Evolutionary conservation across 2,888 invertebrate genomes (phyloP), one percentile per base, ranked within the genome.

Genomic region (Drosophila meridiana): DNA sequence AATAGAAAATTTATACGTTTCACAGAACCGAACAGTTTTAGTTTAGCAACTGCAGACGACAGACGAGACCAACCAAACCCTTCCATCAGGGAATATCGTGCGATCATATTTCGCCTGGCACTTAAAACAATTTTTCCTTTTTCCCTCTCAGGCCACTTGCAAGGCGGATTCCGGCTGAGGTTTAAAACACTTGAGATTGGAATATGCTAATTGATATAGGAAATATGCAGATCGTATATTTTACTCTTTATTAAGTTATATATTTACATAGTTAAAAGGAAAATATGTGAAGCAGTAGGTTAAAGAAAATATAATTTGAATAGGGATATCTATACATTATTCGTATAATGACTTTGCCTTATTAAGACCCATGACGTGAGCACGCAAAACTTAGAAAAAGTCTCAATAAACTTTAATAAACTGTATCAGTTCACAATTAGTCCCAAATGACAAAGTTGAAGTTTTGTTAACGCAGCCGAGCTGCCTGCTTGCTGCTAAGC

Each of bases 1-100:
- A 87, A 90, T 87, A 89, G 89, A 89, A 87, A 87, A 87, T 87
- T 87, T 87, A 90, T 87, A 90, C 87, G 89, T 84, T 87, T 76
- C 80, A 67, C 84, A 75, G 78, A 83, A 79, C 73, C 77, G 84
- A 88, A 86, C 74, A 69, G 88, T 89, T 85, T 83, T 73, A 69
- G 70, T 66, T 69, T 43, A 34, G 67, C 86, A 60, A 64, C 69
- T 28, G 55, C 57, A 43, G 63, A 56, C 57, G 73, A 63, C 71
- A 65, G 69, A 20, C 20, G 20, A 20, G 20, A 20, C 61, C 55
- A 56, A 57, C 57, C 53, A 20, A 56, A 2, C 40, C 42, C 30
- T 1, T 30, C 11, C 42, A 55, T 36, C 57, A 20, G 61, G 13
- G 13, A 70, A 59, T 71, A 58, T 61, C 59, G 53, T 64, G 50